These are phyloP conservation scores for Euplexia lucipara DNA, from an alignment of 2,888 invertebrate genomes.

Conservation along the genomic window DNA sequence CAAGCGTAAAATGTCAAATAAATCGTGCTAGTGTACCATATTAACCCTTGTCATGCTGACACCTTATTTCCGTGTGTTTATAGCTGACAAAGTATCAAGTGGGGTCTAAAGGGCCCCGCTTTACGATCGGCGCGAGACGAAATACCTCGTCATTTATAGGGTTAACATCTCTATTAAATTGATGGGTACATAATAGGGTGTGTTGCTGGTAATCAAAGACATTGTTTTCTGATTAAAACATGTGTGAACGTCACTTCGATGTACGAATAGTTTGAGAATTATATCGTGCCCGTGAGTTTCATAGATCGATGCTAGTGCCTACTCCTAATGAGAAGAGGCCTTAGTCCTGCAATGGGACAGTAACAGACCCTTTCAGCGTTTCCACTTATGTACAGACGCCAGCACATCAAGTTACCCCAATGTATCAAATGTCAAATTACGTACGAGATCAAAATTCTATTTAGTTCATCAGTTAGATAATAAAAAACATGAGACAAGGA, in stretches of 20 bases:
- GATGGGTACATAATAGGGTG: slow-evolving; percentile 37
- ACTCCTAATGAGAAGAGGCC: too few relatives aligned
- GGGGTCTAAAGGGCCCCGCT: slow-evolving; percentile 50
- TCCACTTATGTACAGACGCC: too few relatives aligned
- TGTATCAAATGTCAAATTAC: too few relatives aligned
- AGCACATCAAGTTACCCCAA: too few relatives aligned
- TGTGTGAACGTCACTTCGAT: background rate
- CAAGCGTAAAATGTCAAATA: slow-evolving; percentile 57
- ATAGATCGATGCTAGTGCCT: too few relatives aligned
- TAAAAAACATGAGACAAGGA: too few relatives aligned
- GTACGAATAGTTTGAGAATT: too few relatives aligned
- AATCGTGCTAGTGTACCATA: slow-evolving; percentile 50
- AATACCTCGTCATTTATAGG: slow-evolving; percentile 49
- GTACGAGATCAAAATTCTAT: too few relatives aligned
- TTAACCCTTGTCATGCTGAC: slow-evolving; percentile 67
- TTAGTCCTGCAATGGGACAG: too few relatives aligned
- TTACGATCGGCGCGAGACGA: slow-evolving; percentile 59
- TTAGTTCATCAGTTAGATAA: too few relatives aligned
- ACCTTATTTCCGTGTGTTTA: slow-evolving; percentile 68
- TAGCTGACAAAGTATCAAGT: slow-evolving; percentile 65
- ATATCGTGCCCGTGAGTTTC: too few relatives aligned
- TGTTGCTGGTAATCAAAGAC: slow-evolving; percentile 6
- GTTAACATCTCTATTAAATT: slow-evolving; percentile 56
- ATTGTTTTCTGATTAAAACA: slow-evolving; percentile 13
- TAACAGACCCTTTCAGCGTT: too few relatives aligned